phyloP scores from a whole-genome alignment of 2,888 invertebrate genomes.

The Melangyna quadrimaculata region DNA sequence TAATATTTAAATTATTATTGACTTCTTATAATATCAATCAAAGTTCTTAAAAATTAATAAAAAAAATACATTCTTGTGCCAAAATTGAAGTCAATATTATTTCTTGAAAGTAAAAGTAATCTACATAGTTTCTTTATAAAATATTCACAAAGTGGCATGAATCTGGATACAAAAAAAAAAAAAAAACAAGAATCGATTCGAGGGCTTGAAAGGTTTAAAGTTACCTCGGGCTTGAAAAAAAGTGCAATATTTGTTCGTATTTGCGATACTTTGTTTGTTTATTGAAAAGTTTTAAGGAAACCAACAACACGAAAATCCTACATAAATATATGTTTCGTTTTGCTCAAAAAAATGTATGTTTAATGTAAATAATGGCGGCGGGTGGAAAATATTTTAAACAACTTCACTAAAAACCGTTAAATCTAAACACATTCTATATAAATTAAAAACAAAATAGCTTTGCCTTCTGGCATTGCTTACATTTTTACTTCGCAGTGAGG shows the following conservation, averaged over 20 bases:
- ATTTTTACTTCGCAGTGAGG: conserved; percentile 45
- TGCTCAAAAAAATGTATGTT: not conserved
- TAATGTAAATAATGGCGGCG: conserved; percentile 16
- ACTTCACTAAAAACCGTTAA: conserved; percentile 30
- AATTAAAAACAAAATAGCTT: conserved; percentile 2
- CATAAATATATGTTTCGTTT: not conserved
- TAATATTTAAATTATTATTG: not conserved
- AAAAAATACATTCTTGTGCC: not conserved
- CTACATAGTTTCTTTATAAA: conserved; percentile 48
- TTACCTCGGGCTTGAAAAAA: conserved; percentile 2
- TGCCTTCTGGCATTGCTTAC: conserved; percentile 35
- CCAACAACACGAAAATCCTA: not conserved
- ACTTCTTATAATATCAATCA: not conserved
- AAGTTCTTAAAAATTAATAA: not conserved
- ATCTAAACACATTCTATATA: conserved; percentile 16
- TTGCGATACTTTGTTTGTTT: not conserved
- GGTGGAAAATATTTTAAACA: not conserved
- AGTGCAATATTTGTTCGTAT: conserved; percentile 5
- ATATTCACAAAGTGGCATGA: conserved; percentile 39
- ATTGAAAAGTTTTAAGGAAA: not conserved
- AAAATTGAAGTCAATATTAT: not conserved
- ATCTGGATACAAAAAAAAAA: conserved; percentile 13
- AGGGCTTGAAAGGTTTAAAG: not conserved
- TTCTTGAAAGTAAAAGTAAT: not conserved
- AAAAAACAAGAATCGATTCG: conserved; percentile 27